A percentile compares a stretch with the other conserved stretches of the same genome.
Conservation (phyloP, 2,797 vertebrate species). For the Myoxocephalus aenaeus region DNA sequence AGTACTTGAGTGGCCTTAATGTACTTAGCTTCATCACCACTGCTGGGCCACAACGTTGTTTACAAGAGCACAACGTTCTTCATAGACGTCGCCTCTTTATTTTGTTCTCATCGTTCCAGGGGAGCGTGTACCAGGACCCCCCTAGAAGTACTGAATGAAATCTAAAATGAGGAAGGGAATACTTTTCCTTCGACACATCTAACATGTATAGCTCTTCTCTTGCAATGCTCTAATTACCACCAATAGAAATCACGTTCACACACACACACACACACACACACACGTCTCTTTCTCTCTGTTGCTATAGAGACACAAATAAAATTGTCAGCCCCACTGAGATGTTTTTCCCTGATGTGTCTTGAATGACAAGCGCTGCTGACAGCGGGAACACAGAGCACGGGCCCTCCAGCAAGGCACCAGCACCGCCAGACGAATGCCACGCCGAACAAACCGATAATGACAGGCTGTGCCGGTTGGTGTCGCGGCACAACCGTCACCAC, state of each 20-base stretch:
- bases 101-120: not conserved
- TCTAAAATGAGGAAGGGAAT: not conserved
- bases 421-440: not conserved
- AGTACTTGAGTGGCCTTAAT: not conserved
- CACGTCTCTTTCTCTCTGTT: slow-evolving; percentile 47
- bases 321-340: slow-evolving; percentile 34
- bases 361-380: slow-evolving; percentile 46
- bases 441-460: not conserved
- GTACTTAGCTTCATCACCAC: not conserved
- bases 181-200: not conserved
- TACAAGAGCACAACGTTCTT: not conserved
- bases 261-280: slow-evolving; percentile 16
- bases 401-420: slow-evolving; percentile 33
- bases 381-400: slow-evolving; percentile 11
- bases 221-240: slow-evolving; percentile 14
- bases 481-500: slow-evolving; percentile 11
- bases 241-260: slow-evolving; percentile 13
- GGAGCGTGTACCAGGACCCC: not conserved
- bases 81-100: not conserved
- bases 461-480: not conserved
- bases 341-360: slow-evolving; percentile 34
- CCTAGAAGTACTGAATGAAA: not conserved
- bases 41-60: not conserved
- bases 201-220: slow-evolving; percentile 25
- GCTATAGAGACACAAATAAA: slow-evolving; percentile 68